A percentile compares a stretch with the other conserved stretches of the same genome.
phyloP scores from a whole-genome alignment of 2,888 invertebrate genomes.

The Meiosimyza platycephala region DNA sequence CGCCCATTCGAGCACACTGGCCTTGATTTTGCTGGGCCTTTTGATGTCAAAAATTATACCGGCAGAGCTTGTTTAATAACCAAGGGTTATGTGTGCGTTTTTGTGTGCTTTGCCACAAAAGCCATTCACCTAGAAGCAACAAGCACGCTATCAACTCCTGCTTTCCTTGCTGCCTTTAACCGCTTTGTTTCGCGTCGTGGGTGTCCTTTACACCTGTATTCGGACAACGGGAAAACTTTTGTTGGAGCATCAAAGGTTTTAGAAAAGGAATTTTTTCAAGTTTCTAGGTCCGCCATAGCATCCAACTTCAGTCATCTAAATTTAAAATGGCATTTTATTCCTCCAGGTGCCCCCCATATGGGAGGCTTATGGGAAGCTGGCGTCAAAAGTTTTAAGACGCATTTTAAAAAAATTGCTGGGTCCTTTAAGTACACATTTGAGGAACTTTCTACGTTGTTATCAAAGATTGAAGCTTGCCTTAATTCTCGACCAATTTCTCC shows the following conservation, averaged over 20 bases:
- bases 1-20: no score
- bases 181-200: no score
- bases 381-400: conserved; percentile 37
- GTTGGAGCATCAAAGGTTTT: conserved; percentile 36
- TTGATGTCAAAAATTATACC: no score
- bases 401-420: conserved; percentile 33
- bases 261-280: conserved; percentile 28
- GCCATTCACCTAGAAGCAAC: no score
- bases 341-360: conserved; percentile 35
- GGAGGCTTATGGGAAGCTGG: conserved; percentile 36
- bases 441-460: conserved; percentile 37
- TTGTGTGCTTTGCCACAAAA: no score
- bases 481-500: conserved; percentile 37
- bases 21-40: no score
- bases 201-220: no score
- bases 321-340: conserved; percentile 40
- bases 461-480: neutral
- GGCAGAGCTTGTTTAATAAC: no score
- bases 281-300: neutral
- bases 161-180: no score
- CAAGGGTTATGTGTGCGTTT: no score
- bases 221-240: conserved; percentile 23
- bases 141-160: no score
- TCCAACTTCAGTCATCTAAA: neutral
- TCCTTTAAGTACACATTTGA: conserved; percentile 37